A percentile compares a stretch with the other conserved stretches of the same genome.
These are phyloP conservation scores for Amblyjoppa proteus DNA, from an alignment of 2,888 invertebrate genomes.

Conservation along the genomic window DNA sequence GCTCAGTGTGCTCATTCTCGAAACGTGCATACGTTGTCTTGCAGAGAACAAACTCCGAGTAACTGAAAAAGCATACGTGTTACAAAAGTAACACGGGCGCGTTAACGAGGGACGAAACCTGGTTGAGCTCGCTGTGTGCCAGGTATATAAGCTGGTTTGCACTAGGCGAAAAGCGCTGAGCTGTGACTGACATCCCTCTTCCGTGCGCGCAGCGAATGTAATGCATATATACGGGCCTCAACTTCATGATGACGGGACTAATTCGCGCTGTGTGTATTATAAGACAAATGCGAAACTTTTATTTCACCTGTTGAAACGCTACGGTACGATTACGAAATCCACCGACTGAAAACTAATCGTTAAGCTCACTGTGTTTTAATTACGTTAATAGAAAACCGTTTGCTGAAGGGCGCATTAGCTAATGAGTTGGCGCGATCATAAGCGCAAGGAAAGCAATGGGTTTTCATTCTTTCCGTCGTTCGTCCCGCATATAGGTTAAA, in stretches of 20 bases:
- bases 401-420: neutral
- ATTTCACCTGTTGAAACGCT: neutral
- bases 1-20: neutral
- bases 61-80: neutral
- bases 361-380: neutral
- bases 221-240: neutral
- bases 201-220: neutral
- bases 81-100: neutral
- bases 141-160: conserved; percentile 10
- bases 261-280: neutral
- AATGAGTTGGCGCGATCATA: neutral
- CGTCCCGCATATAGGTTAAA: no score
- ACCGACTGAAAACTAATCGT: neutral
- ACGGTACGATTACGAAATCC: neutral
- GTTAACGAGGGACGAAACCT: conserved; percentile 4
- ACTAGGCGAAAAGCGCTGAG: neutral
- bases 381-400: neutral
- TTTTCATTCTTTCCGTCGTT: neutral
- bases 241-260: neutral
- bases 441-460: neutral
- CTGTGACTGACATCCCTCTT: conserved; percentile 4
- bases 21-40: neutral
- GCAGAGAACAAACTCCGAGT: neutral
- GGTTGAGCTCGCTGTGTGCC: neutral
- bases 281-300: neutral